These are phyloP conservation scores for Drosophila cardini DNA, from an alignment of 1,140 invertebrate genomes.

Conservation along the genomic window DNA sequence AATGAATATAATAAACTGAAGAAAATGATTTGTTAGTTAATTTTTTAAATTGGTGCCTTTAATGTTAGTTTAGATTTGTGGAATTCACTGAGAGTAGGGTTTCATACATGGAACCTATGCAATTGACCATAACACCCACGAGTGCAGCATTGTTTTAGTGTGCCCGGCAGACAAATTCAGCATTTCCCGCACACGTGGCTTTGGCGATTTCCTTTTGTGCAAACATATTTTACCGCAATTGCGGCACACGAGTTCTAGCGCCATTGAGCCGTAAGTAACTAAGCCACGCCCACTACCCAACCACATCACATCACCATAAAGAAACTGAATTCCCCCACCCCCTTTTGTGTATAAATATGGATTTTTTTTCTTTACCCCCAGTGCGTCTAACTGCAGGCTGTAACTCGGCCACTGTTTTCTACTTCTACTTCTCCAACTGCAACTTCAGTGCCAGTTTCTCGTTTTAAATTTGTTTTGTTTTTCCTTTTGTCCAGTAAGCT, in stretches of 20 bases:
- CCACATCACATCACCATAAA: slow-evolving; percentile 39
- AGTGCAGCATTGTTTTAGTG: slow-evolving; percentile 60
- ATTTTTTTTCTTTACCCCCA: slow-evolving; percentile 48
- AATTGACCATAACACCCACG: slow-evolving; percentile 38
- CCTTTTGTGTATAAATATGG: slow-evolving; percentile 62
- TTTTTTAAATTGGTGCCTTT: background rate
- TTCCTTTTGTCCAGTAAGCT: slow-evolving; percentile 38
- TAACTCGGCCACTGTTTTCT: slow-evolving; percentile 57
- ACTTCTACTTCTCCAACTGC: slow-evolving; percentile 22
- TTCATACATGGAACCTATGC: slow-evolving; percentile 12
- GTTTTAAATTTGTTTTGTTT: slow-evolving; percentile 25
- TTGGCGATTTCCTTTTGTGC: slow-evolving; percentile 81
- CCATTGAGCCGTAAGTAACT: slow-evolving; percentile 77
- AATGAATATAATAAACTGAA: background rate
- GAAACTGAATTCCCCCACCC: slow-evolving; percentile 30
- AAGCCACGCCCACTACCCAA: slow-evolving; percentile 18
- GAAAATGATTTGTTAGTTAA: too few species aligned
- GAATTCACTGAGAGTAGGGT: slow-evolving; percentile 6
- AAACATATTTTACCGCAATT: slow-evolving; percentile 82
- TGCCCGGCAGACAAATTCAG: slow-evolving; percentile 74
- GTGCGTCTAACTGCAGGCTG: slow-evolving; percentile 62
- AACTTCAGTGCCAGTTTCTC: slow-evolving; percentile 7
- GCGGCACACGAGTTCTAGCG: slow-evolving; percentile 60
- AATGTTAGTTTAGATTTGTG: background rate
- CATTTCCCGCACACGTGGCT: slow-evolving; percentile 80